Evolutionary conservation across 2,113 vertebrate genomes (phyloP).

Genomic region (Puffinus mauretanicus): DNA sequence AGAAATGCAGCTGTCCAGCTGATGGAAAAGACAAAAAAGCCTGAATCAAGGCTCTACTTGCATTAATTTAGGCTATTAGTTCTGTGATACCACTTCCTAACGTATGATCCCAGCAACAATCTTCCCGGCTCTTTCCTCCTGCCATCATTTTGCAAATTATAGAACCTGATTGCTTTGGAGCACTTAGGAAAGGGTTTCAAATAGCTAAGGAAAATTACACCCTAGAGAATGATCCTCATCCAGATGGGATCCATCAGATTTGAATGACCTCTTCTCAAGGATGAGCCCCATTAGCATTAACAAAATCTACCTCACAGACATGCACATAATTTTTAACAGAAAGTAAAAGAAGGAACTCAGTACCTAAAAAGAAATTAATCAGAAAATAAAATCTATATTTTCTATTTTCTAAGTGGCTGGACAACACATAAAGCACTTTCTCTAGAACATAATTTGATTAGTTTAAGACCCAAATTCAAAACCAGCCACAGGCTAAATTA

Average conservation of each 20-base stretch:
- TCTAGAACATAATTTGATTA: background rate
- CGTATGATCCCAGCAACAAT: background rate
- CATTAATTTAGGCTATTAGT: background rate
- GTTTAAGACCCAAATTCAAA: slow-evolving; percentile 1
- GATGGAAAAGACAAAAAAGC: background rate
- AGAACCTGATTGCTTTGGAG: slow-evolving; percentile 17
- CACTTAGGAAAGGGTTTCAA: slow-evolving; percentile 28
- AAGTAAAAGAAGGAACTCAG: background rate
- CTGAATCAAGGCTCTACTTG: background rate
- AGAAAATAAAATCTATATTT: background rate
- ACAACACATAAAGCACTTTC: background rate
- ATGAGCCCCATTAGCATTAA: background rate
- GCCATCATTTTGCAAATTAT: slow-evolving; percentile 24
- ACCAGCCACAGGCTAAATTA: background rate
- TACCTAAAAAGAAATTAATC: background rate
- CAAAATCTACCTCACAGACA: background rate
- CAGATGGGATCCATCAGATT: slow-evolving; percentile 44
- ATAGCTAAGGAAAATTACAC: slow-evolving; percentile 47
- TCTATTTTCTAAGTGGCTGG: background rate
- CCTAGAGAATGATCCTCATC: background rate
- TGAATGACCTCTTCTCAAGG: slow-evolving; percentile 17
- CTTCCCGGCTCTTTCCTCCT: background rate
- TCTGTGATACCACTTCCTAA: background rate
- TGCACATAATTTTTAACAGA: background rate
- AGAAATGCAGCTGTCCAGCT: background rate